These are phyloP conservation scores for Volucella zonaria DNA, from an alignment of 2,888 invertebrate species.

Conservation along the genomic window DNA sequence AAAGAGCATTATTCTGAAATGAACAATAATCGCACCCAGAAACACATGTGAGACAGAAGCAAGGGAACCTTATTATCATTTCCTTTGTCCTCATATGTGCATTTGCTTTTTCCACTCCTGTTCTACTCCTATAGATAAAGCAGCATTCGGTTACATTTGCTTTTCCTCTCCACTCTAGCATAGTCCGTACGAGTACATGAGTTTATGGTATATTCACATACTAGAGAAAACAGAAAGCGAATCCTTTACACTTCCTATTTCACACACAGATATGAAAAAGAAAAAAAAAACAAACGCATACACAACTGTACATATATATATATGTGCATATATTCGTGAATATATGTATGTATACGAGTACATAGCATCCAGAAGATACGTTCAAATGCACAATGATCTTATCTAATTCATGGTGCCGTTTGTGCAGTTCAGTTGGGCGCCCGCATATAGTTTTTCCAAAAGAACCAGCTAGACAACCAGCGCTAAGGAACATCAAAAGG, in stretches of 20 bases:
- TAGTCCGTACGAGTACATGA: conserved; percentile 40
- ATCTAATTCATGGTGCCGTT: conserved; percentile 57
- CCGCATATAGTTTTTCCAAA: conserved; percentile 19
- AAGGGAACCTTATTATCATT: conserved; percentile 58
- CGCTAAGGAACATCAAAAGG: conserved; percentile 34
- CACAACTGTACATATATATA: no score
- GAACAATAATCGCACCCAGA: conserved; percentile 41
- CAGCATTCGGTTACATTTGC: conserved; percentile 62
- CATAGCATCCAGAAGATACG: conserved; percentile 17
- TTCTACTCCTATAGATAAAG: conserved; percentile 22
- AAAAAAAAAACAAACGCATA: no score
- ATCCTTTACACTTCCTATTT: conserved; percentile 21
- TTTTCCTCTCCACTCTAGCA: conserved; percentile 28
- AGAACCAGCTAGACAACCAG: no score
- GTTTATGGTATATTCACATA: conserved; percentile 17
- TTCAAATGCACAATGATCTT: conserved; percentile 67
- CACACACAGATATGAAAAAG: not conserved
- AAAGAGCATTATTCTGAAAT: conserved; percentile 39
- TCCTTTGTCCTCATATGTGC: conserved; percentile 57
- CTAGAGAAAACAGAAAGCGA: conserved; percentile 13
- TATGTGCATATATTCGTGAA: no score
- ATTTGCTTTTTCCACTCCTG: conserved; percentile 17
- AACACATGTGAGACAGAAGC: not conserved
- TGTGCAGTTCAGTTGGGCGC: conserved; percentile 37
- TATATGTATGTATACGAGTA: no score